Evolutionary conservation across 2,113 vertebrate species (phyloP), one percentile per base, ranked within the genome.

Genomic region (Ctenodactylus gundi): DNA sequence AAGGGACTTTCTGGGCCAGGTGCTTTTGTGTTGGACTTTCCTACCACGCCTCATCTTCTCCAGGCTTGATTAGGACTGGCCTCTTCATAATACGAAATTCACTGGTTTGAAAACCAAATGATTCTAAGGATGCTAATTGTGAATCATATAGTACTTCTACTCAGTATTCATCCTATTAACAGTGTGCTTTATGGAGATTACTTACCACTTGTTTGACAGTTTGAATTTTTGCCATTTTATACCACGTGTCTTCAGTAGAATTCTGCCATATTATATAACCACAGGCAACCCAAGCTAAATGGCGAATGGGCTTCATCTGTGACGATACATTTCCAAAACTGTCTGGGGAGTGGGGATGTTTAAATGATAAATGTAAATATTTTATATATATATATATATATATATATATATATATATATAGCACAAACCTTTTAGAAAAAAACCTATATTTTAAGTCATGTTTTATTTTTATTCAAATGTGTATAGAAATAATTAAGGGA

Each of bases 161-260:
- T 92, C 84, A 77, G 90, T 31, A 46, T 36, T 68, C 65, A 53
- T 49, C 51, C 23, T 81, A 46, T 76, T 51, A 62, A 34, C 13
- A 85, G 41, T 65, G 0, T 65, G 68, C 64, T 82, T 87, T 64
- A 62, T 84, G 70, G 39, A 73, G 65, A 60, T 39, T 60, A 97
- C 99, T 97, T 96, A 99, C 99, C 99, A 98, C 98, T 98, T 99
- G 99, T n/a, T 98, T 99, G 96, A 99, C 96, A 7, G 94, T 98
- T 96, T 98, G 98, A 53, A 99, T 97, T 95, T 99, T 98, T 91
- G 97, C 98, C 96, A 99, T 90, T 57, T 99, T 99, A 97, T 98
- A 99, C 70, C 98, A 97, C 0, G 99, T 99, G 83, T 98, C 96
- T 96, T 99, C 99, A 1, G 97, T 99, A 17, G 99, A 99, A 91